Evolutionary conservation across 2,888 invertebrate genomes (phyloP), one percentile per base, ranked within the genome.

Genomic region (Plusia festucae): DNA sequence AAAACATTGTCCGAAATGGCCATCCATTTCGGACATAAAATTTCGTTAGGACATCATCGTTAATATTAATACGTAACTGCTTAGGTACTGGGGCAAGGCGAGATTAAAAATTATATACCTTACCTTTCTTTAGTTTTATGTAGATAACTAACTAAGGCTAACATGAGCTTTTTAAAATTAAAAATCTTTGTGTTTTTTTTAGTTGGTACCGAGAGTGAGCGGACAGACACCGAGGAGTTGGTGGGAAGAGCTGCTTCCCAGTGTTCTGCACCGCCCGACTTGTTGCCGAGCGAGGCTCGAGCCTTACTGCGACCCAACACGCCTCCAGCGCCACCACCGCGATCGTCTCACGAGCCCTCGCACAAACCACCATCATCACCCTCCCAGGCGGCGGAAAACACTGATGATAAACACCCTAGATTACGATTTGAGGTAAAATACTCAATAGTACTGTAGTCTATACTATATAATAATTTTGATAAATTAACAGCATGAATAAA

Each of bases 171-270:
- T 9, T 30, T 30, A 9, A 40, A 7, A 40, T 40, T 40, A 6
- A 40, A 15, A 40, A n/a, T n/a, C 0, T n/a, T 2, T 40, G n/a
- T n/a, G n/a, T 40, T 6, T 40, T 60, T 95, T 95, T 40, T 94
- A 96, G 96, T 96, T 75, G 93, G 96, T 55, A 96, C 96, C 76
- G 96, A 96, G 88, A 96, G 95, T 71, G 95, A 96, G 86, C 95
- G 96, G 68, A 96, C 97, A 51, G 97, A 97, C 85, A 97, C 97
- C 0, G 97, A 97, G 82, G 97, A 97, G 88, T 89, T 97, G 87
- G 95, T 97, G 84, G 96, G 96, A 53, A 93, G 96, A 52, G 96
- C 96, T 51, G 95, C 96, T 53, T 96, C 96, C 15, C 96, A 96
- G 40, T 96, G 96, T 71, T 96, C 96, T 55, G 96, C 96, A 8